A percentile compares a stretch with the other conserved stretches of the same genome.
Conservation (phyloP, 1,140 invertebrate species). For the Drosophila obscura region DNA sequence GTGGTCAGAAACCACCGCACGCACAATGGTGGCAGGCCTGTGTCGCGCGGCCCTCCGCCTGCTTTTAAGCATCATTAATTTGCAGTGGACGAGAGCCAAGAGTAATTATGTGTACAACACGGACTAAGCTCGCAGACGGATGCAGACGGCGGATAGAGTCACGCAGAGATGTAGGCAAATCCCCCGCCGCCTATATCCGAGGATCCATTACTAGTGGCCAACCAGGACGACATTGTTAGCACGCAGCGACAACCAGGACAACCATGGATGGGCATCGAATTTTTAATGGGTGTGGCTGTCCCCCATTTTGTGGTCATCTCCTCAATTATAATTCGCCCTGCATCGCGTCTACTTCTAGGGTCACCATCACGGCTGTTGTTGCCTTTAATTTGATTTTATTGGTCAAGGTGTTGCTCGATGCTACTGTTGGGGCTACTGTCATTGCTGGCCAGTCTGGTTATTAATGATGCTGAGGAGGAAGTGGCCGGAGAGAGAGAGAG, state of each 20-base stretch:
- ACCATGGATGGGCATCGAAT: constrained; percentile 31
- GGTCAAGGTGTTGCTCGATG: constrained; percentile 66
- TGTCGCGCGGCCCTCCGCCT: constrained; percentile 9
- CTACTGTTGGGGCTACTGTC: constrained; percentile 6
- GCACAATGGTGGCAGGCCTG: constrained; percentile 7
- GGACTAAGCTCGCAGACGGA: constrained; percentile 20
- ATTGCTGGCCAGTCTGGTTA: constrained; percentile 49
- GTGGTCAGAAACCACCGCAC: constrained; percentile 39
- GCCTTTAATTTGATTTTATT: constrained; percentile 77
- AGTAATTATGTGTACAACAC: constrained; percentile 66
- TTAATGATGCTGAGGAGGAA: constrained; percentile 58
- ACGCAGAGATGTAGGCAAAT: constrained; percentile 6
- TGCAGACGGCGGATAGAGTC: constrained; percentile 21
- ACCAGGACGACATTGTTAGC: constrained; percentile 47
- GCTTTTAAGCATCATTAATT: constrained; percentile 77
- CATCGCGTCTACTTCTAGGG: neutral
- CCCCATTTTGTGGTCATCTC: neutral
- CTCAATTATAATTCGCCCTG: constrained; percentile 36
- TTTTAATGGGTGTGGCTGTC: constrained; percentile 62
- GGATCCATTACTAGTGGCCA: constrained; percentile 35
- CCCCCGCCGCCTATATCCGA: constrained; percentile 18
- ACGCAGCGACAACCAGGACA: neutral
- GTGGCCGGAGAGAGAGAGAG: neutral
- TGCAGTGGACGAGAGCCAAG: constrained; percentile 56
- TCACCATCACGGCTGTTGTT: constrained; percentile 26